Evolutionary conservation across 2,113 vertebrate species (phyloP), one percentile per base, ranked within the genome.

Genomic region (Odontophorus gujanensis): DNA sequence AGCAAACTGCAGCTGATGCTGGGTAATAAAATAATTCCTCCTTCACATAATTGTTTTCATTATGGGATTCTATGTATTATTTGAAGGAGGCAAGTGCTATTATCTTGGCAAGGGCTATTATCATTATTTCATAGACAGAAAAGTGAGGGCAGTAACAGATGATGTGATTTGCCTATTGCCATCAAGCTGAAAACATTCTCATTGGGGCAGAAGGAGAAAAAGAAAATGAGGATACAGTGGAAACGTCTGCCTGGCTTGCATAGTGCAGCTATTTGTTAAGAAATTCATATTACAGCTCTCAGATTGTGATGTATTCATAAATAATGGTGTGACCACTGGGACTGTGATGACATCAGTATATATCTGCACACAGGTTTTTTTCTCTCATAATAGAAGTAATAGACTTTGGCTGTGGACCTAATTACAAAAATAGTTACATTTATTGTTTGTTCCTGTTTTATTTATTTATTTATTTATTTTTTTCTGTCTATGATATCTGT

Each of bases 1-100:
- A 89, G 36, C 81, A 92, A 85, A 43, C 78, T 72, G 48, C 74
- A 92, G 69, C 66, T 87, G 87, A 81, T 90, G 43, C 47, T 84
- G 69, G 48, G 10, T 87, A 61, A 73, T 81, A 76, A 84, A 89
- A 86, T 69, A 43, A 69, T 48, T 9, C 36, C 24, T 30, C 57
- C 34, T 81, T 63, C n/a, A 81, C 4, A 6, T 84, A 73, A 51
- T 71, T 1, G 32, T 85, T 92, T 85, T 82, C 88, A 82, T 89
- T 76, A 66, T 55, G 47, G 58, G 22, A 85, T 94, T 89, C 53
- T 81, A 24, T 6, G 38, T 73, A 19, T 65, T 78, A 40, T 94
- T 74, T 34, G 48, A 85, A 68, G 63, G 55, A 89, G 32, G 34
- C 38, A 50, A 77, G 42, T 66, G 14, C 25, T 73, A 9, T 94